phyloP scores from a whole-genome alignment of 2,797 vertebrate genomes.

The Ammospiza maritima region DNA sequence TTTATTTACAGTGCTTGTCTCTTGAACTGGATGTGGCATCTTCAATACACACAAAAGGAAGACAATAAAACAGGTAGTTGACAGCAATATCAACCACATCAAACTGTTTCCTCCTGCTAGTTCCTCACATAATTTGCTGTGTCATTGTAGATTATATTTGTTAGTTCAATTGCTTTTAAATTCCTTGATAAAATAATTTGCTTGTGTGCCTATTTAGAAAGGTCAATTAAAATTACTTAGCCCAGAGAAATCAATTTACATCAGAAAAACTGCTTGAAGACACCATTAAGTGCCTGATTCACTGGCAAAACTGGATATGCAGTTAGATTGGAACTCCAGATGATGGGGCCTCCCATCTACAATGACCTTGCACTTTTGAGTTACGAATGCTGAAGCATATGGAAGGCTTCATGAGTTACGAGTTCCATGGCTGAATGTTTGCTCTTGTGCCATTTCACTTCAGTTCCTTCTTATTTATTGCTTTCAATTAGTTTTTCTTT shows the following conservation, averaged over 20 bases:
- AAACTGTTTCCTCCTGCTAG: background rate
- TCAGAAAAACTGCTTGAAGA: background rate
- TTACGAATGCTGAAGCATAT: background rate
- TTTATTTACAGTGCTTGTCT: background rate
- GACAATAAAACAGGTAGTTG: background rate
- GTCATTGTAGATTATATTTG: background rate
- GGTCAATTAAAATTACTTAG: constrained; percentile 51
- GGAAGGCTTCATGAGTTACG: background rate
- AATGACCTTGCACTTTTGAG: background rate
- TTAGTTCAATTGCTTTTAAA: constrained; percentile 36
- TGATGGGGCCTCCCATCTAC: background rate
- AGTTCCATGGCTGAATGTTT: background rate
- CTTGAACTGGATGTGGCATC: background rate
- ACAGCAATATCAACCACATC: background rate
- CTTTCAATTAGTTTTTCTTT: background rate
- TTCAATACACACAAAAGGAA: background rate
- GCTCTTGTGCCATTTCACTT: background rate
- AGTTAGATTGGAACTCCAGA: background rate
- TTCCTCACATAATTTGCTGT: background rate
- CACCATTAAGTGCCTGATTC: background rate
- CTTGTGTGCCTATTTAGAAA: constrained; percentile 21
- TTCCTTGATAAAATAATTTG: constrained; percentile 28
- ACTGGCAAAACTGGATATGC: background rate
- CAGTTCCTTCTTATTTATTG: background rate
- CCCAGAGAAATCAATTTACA: constrained; percentile 17